Percentiles rank a stretch among this genome's conserved stretches.
phyloP scores from a whole-genome alignment of 2,113 vertebrate species.

The Danionella cerebrum region DNA sequence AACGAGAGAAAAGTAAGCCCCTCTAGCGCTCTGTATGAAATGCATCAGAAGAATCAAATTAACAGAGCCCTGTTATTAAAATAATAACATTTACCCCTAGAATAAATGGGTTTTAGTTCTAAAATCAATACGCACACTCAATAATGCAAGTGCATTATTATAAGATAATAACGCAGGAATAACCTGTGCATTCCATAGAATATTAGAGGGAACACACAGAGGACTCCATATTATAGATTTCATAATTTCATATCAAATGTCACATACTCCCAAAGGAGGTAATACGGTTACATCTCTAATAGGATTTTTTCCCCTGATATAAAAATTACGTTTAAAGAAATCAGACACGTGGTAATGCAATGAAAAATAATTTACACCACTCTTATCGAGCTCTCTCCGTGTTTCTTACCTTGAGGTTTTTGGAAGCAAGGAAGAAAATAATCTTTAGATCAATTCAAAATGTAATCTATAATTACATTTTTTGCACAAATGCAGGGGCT shows the following conservation, averaged over 20 bases:
- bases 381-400: neutral
- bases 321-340: constrained; percentile 43
- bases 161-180: constrained; percentile 60
- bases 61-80: constrained; percentile 67
- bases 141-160: constrained; percentile 69
- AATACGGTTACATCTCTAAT: constrained; percentile 61
- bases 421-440: constrained; percentile 27
- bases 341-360: constrained; percentile 24
- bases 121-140: constrained; percentile 64
- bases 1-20: constrained; percentile 41
- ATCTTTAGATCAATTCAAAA: constrained; percentile 26
- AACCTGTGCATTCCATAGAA: constrained; percentile 62
- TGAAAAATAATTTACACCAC: constrained; percentile 18
- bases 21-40: constrained; percentile 52
- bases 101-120: constrained; percentile 64
- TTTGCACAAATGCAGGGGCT: neutral
- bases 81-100: constrained; percentile 70
- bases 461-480: constrained; percentile 38
- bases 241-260: constrained; percentile 71
- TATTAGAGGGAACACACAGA: constrained; percentile 53
- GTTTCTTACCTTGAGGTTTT: constrained; percentile 22
- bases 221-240: constrained; percentile 62
- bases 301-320: constrained; percentile 28
- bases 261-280: constrained; percentile 61
- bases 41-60: constrained; percentile 66